Base-by-base conservation (phyloP, 2,797 vertebrate genomes). In the Leucoraja ocellata region DNA sequence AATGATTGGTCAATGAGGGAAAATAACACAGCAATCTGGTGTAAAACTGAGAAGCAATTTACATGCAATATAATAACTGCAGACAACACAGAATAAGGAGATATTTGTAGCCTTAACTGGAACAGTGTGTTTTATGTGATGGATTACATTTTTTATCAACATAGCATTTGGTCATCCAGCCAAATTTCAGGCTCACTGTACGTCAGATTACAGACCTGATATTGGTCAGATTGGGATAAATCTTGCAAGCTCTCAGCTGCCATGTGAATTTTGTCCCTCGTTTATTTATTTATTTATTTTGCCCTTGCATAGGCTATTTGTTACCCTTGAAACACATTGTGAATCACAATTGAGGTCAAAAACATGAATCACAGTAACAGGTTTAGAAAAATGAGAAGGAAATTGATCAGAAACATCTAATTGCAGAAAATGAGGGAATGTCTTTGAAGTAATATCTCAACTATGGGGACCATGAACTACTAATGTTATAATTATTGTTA, bases 11-110 rank as follows among this genome's bases (percentile, higher is more conserved):
- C 81, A 61, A 25, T n/a, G 81, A 94, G 96, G 97, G 95, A 96
- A 96, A 96, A 95, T 95, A 96, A 96, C 96, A 94, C 94, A 95
- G 94, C 96, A 96, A 97, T 96, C 96, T 97, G 96, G 94, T 96
- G 96, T 96, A 23, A 61, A 96, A 97, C 96, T 96, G 94, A 95
- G 94, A 95, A 96, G 96, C 96, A 97, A 96, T 96, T 97, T 97
- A 96, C 96, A 95, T 96, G 81, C 28, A 96, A 96, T 94, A 95
- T 95, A 95, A 96, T 95, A 95, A 94, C 94, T 94, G 94, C n/a
- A 18, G 10, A 13, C 11, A 54, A 84, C 61, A 84, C 25, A 61
- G 11, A 84, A 25, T 61, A 18, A 84, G 81, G 81, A 4, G 54
- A 84, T 83, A 84, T 61, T 84, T 83, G 46, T 10, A 83, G 23